phyloP scores from a whole-genome alignment of 1,140 invertebrate genomes.

The Scylla paramamosain region DNA sequence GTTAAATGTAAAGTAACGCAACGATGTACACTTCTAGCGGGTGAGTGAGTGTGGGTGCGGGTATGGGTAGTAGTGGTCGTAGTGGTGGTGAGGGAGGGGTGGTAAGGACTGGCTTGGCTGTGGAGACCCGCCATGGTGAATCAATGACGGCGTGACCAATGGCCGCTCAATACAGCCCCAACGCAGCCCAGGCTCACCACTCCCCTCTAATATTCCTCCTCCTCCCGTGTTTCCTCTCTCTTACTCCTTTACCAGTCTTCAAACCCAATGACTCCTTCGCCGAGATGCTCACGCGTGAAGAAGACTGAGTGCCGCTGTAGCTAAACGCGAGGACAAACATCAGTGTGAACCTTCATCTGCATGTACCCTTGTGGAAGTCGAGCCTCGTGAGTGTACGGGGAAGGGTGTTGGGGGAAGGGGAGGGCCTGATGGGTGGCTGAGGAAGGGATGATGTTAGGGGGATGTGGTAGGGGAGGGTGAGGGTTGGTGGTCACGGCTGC shows the following conservation, averaged over 20 bases:
- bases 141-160: constrained; percentile 69
- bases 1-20: too few species aligned
- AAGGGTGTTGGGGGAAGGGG: neutral
- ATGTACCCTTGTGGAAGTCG: neutral
- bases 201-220: neutral
- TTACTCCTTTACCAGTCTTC: neutral
- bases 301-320: too few species aligned
- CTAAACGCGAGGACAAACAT: too few species aligned
- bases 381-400: too few species aligned
- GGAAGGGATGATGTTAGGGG: neutral
- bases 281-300: too few species aligned
- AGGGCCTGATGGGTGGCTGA: neutral
- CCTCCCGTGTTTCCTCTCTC: neutral
- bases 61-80: neutral
- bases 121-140: constrained; percentile 61
- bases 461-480: neutral
- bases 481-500: constrained; percentile 50
- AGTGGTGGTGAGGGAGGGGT: neutral
- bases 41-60: too few species aligned
- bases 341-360: too few species aligned
- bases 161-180: constrained; percentile 44
- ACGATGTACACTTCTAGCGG: too few species aligned
- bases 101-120: neutral
- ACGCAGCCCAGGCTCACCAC: neutral
- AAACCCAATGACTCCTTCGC: too few species aligned